phyloP scores from a whole-genome alignment of 2,888 invertebrate species.

The Brachyptera putata region DNA sequence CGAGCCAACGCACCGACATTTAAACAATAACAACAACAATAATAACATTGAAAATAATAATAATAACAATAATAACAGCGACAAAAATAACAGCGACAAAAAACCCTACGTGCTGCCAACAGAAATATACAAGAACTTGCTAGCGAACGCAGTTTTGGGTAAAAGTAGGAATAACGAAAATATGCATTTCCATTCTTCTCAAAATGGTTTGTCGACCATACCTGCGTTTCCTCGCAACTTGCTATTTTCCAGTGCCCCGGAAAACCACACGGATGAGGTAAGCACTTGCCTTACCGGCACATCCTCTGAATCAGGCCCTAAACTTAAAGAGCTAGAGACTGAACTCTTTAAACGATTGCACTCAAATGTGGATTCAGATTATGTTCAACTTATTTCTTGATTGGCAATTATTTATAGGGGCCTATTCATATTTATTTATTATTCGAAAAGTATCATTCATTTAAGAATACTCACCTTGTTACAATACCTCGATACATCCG shows the following conservation, averaged over 20 bases:
- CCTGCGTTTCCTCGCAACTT: constrained; percentile 46
- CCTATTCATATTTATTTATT: too few relatives aligned
- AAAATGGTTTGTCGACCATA: constrained; percentile 38
- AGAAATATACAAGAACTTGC: constrained; percentile 72
- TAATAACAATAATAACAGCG: constrained; percentile 5
- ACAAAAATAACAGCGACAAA: constrained; percentile 30
- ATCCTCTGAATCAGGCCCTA: too few relatives aligned
- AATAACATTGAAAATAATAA: constrained; percentile 14
- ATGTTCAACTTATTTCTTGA: too few relatives aligned
- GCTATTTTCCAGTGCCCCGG: constrained; percentile 21
- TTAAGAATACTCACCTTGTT: too few relatives aligned
- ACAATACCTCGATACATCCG: too few relatives aligned
- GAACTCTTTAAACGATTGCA: too few relatives aligned
- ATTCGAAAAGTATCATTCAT: too few relatives aligned
- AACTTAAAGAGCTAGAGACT: too few relatives aligned
- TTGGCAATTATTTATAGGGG: too few relatives aligned
- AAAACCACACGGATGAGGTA: constrained; percentile 10
- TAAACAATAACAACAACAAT: neutral
- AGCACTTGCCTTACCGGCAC: too few relatives aligned
- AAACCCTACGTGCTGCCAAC: constrained; percentile 65
- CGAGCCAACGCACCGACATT: neutral
- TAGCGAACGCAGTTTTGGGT: constrained; percentile 66
- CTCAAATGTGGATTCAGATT: too few relatives aligned
- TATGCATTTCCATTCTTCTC: constrained; percentile 24
- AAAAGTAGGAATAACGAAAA: constrained; percentile 42